Conservation (phyloP, 2,113 vertebrate species). For the Manacus vitellinus region DNA sequence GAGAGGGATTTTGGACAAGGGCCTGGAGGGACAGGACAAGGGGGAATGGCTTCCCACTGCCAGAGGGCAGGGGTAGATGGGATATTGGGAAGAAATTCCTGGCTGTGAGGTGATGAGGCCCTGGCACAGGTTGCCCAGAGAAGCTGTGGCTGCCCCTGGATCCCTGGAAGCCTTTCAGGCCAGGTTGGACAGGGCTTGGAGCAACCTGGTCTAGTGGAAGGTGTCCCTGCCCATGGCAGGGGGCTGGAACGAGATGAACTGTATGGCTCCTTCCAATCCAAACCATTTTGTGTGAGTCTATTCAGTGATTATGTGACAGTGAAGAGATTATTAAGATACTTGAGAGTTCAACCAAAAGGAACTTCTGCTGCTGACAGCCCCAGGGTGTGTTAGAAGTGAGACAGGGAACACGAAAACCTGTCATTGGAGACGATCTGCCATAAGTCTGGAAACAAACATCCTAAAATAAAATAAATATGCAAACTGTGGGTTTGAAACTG, state of each 20-base stretch:
- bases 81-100: background rate
- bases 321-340: background rate
- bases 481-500: background rate
- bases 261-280: background rate
- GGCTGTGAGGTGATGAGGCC: rapidly evolving
- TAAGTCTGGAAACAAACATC: background rate
- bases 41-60: background rate
- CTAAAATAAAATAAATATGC: background rate
- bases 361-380: background rate
- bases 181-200: background rate
- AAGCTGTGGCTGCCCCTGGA: background rate
- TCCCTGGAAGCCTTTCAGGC: background rate
- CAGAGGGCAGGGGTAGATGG: rapidly evolving
- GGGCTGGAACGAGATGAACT: background rate
- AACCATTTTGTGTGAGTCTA: background rate
- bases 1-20: background rate
- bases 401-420: background rate
- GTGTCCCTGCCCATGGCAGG: background rate
- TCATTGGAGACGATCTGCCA: background rate
- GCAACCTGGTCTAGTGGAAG: background rate
- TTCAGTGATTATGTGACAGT: background rate
- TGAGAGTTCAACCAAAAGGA: background rate
- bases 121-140: background rate
- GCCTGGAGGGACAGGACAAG: background rate
- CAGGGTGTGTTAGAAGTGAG: background rate